Evolutionary conservation across 2,113 vertebrate species (phyloP), one percentile per base, ranked within the genome.

Genomic region (Psittacara wagleri): DNA sequence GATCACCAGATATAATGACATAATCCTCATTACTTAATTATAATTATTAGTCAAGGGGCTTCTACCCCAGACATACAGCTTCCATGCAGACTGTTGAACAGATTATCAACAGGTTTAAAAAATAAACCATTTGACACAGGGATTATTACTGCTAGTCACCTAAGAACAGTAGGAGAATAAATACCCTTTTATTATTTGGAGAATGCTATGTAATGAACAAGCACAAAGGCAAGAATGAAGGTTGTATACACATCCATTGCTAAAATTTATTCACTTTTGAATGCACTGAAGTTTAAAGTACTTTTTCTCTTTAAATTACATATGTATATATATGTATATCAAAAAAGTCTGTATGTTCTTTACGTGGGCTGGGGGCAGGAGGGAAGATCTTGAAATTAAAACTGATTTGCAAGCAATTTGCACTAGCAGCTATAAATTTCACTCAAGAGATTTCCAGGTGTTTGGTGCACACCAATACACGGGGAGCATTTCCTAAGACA

Each of bases 1-100:
- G 82, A 94, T 90, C 92, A 78, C 88, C 48, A 96, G 92, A 95
- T 92, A 83, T 1, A 88, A 76, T 92, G 90, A 59, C 85, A 96
- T 69, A 81, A 92, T 96, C 61, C 92, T 96, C 73, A 93, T 93
- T 96, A 81, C 90, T 93, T 96, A 94, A 96, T 96, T 95, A 90
- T 74, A 91, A 63, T 83, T 94, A 83, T 93, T 86, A 95, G 70
- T 88, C 81, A 91, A 91, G 94, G 82, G 75, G 33, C 62, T 94
- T 93, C 77, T 83, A 81, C 35, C 20, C 69, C 39, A 78, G 88
- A 87, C 64, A 48, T 73, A 68, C 2, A 91, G 37, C 20, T 94
- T 94, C 77, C 0, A 3, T 83, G 28, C 22, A 88, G 27, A 67
- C 39, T 86, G 55, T 79, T 87, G 75, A 90, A 87, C 19, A 72